Conservation (phyloP, 2,797 vertebrate species). For the Staurois parvus region DNA sequence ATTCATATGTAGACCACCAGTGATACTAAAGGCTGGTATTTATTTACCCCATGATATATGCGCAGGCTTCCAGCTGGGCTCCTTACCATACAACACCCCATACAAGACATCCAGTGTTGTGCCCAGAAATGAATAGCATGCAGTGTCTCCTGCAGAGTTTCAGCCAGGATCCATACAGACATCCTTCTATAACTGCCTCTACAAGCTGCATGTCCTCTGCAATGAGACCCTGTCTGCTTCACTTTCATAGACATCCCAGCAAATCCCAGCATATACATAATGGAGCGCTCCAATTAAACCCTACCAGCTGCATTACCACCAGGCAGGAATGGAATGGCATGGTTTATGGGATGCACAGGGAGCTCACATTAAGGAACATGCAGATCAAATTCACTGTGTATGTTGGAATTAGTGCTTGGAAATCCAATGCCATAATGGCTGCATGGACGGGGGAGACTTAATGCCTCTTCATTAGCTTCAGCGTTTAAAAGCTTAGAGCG, state of each 20-base stretch:
- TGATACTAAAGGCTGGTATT: not conserved
- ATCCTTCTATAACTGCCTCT: not conserved
- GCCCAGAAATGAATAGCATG: not conserved
- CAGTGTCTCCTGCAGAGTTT: too few relatives aligned
- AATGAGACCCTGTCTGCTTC: too few relatives aligned
- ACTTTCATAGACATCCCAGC: too few relatives aligned
- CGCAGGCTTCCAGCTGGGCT: not conserved
- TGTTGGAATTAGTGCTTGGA: conserved; percentile 22
- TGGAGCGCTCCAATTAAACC: not conserved
- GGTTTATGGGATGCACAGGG: too few relatives aligned
- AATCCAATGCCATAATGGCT: conserved; percentile 39
- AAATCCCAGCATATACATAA: not conserved
- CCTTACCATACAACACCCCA: not conserved
- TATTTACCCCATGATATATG: not conserved
- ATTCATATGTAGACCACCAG: not conserved
- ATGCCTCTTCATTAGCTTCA: conserved; percentile 27
- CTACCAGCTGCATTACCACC: not conserved
- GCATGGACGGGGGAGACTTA: not conserved
- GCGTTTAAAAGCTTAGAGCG: conserved; percentile 20
- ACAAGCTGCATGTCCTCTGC: too few relatives aligned
- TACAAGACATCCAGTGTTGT: not conserved
- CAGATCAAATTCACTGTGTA: conserved; percentile 28
- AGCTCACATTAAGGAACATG: not conserved
- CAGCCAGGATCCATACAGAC: not conserved
- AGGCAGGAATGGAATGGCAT: not conserved